phyloP scores from a whole-genome alignment of 2,888 invertebrate species.

The Cotesia congregata region DNA sequence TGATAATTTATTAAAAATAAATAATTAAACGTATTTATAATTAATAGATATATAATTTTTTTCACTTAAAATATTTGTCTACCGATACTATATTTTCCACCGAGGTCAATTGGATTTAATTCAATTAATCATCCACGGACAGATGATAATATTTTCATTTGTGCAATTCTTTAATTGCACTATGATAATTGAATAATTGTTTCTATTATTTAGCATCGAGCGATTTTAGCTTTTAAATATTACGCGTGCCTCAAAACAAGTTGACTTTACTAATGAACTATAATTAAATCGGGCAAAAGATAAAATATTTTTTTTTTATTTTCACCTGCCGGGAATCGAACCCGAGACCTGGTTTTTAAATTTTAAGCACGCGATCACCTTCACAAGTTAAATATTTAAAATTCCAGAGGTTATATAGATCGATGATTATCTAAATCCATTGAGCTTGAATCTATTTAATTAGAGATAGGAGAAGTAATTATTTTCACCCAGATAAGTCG shows the following conservation, averaged over 20 bases:
- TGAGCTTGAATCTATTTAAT: too few relatives aligned
- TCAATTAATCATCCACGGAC: conserved; percentile 38
- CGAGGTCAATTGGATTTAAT: conserved; percentile 44
- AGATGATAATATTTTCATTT: conserved; percentile 58
- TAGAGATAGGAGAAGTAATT: too few relatives aligned
- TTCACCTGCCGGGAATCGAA: too few relatives aligned
- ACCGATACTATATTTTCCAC: conserved; percentile 7
- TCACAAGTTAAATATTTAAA: too few relatives aligned
- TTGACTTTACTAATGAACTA: too few relatives aligned
- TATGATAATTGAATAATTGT: conserved; percentile 67
- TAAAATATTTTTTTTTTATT: too few relatives aligned
- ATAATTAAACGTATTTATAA: background rate
- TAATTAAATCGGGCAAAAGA: too few relatives aligned
- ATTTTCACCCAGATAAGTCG: too few relatives aligned
- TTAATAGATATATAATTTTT: conserved; percentile 3
- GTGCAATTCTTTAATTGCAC: conserved; percentile 64
- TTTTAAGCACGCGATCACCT: too few relatives aligned
- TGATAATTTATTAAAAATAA: background rate
- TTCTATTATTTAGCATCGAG: conserved; percentile 61
- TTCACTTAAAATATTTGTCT: conserved; percentile 7
- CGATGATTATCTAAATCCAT: too few relatives aligned
- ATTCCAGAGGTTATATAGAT: too few relatives aligned
- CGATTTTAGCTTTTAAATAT: conserved; percentile 54
- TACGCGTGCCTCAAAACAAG: background rate
- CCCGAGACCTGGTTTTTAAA: too few relatives aligned